Conservation (phyloP, 2,113 vertebrate species). For the Scomber japonicus region DNA sequence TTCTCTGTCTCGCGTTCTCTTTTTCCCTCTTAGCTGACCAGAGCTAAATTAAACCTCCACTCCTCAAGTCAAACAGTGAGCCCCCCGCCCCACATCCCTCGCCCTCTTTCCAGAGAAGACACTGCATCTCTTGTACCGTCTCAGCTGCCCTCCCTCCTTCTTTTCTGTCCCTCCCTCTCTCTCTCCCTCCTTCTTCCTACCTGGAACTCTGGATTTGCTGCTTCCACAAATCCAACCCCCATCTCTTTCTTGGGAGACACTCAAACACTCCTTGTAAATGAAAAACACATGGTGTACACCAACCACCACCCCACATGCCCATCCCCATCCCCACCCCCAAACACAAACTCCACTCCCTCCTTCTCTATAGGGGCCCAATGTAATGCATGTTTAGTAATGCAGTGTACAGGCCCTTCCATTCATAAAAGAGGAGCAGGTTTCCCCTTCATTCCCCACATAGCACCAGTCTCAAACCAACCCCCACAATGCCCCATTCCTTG, state of each 20-base stretch:
- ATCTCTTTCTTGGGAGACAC: slow-evolving; percentile 81
- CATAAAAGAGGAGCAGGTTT: slow-evolving; percentile 77
- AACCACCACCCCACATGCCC: background rate
- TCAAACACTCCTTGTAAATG: slow-evolving; percentile 84
- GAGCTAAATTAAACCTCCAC: slow-evolving; percentile 85
- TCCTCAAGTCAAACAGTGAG: slow-evolving; percentile 84
- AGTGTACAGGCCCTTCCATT: slow-evolving; percentile 84
- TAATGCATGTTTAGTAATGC: slow-evolving; percentile 72
- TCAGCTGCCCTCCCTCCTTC: slow-evolving; percentile 65
- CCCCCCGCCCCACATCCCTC: slow-evolving; percentile 66
- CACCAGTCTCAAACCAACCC: slow-evolving; percentile 35
- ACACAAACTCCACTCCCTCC: slow-evolving; percentile 46
- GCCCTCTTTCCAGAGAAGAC: slow-evolving; percentile 86
- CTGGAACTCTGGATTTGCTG: slow-evolving; percentile 78
- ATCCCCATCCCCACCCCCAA: background rate
- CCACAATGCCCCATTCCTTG: slow-evolving; percentile 46
- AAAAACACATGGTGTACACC: slow-evolving; percentile 84
- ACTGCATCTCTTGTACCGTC: slow-evolving; percentile 87
- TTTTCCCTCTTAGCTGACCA: slow-evolving; percentile 69
- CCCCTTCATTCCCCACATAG: slow-evolving; percentile 52
- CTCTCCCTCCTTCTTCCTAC: slow-evolving; percentile 70
- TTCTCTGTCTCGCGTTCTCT: slow-evolving; percentile 38
- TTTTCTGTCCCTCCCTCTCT: slow-evolving; percentile 68
- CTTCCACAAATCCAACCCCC: slow-evolving; percentile 79
- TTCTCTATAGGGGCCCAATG: slow-evolving; percentile 68